A percentile compares a stretch with the other conserved stretches of the same genome.
Conservation (phyloP, 2,113 vertebrate genomes). For the Tachysurus vachellii region DNA sequence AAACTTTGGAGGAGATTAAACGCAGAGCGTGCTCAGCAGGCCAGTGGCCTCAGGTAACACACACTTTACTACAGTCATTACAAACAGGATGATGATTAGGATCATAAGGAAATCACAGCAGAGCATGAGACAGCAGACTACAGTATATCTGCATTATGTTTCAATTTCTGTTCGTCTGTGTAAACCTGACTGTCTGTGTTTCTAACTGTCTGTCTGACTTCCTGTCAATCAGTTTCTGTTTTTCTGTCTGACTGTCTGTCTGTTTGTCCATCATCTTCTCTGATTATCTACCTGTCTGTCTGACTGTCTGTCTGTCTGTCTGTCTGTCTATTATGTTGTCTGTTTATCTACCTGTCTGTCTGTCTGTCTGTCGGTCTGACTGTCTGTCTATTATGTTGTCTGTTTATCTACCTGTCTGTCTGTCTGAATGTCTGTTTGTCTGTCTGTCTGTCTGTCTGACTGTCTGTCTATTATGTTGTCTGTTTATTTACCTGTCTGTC, state of each 20-base stretch:
- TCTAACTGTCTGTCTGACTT: not conserved
- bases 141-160: not conserved
- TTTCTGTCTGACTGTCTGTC: not conserved
- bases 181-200: not conserved
- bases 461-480: too few species aligned
- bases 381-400: too few species aligned
- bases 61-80: not conserved
- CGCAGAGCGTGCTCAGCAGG: slow-evolving; percentile 82
- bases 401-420: too few species aligned
- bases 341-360: too few species aligned
- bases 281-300: too few species aligned
- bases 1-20: slow-evolving; percentile 91
- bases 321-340: too few species aligned
- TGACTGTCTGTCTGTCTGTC: too few species aligned
- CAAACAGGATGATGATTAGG: not conserved
- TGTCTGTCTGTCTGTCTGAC: too few species aligned
- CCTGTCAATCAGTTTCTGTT: not conserved
- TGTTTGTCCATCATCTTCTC: not conserved
- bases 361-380: too few species aligned
- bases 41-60: slow-evolving; percentile 90
- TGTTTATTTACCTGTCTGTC: too few species aligned
- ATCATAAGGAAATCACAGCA: not conserved
- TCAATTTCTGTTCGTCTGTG: not conserved
- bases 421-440: too few species aligned
- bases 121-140: not conserved